Base-by-base conservation (phyloP, 2,888 invertebrate genomes). In the Macrosiphum euphorbiae region DNA sequence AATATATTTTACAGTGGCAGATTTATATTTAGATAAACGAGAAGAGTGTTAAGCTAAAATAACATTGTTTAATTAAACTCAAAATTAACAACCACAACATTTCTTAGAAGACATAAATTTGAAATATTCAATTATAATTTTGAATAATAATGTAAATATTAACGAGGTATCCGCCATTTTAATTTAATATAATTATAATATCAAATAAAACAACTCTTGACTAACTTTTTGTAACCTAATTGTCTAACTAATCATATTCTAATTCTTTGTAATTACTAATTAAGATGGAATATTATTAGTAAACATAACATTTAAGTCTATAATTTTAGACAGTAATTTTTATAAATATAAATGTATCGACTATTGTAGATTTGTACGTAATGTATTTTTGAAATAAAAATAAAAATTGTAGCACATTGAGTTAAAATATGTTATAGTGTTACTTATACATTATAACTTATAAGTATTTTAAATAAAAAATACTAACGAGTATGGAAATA, bases 1-100 rank as follows among this genome's bases (percentile, higher is more conserved):
- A 86, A 47, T 10, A 58, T 10, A 91, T 58, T 91, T 86, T n/a
- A 58, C 41, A 85, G 85, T 58, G 28, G 8, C 7, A n/a, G 11
- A n/a, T 91, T 24, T 58, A 91, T 58, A 91, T 58, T 58, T 86
- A 86, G 28, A 11, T 84, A 67, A 89, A 61, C 20, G 16, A 28
- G 58, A 58, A 88, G 11, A 58, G 24, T 58, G 11, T 90, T 67
- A 67, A 28, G 11, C 16, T 20, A 61, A 44, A 28, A 89, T 35
- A 78, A 78, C 20, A 78, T 41, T 35, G 20, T 78, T 78, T 41
- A 78, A 20, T 78, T 78, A 78, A 78, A 78, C 20, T 78, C 35
- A 78, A 35, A 20, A 78, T 35, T 78, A 78, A 41, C 20, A 78
- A 78, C 35, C 16, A 35, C 78, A 78, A 20, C 35, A 20, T 20